Evolutionary conservation across 2,113 vertebrate genomes (phyloP), one percentile per base, ranked within the genome.

Genomic region (Rhabdomys dilectus): DNA sequence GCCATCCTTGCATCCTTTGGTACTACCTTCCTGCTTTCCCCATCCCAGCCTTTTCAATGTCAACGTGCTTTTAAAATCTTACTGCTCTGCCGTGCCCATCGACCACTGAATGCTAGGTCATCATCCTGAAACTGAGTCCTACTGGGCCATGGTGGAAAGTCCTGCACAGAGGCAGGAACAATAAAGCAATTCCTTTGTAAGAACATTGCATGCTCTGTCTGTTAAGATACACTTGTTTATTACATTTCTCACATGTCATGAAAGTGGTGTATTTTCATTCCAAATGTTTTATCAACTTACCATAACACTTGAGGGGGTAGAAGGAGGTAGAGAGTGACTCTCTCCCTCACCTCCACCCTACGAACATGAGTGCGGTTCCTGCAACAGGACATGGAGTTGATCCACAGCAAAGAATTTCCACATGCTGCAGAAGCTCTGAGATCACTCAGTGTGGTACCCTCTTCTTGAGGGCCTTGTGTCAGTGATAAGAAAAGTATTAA

Each of bases 181-280:
- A 96, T 97, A 97, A 98, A 97, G 77, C 82, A 78, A 45, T 91
- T 78, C 53, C 86, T 94, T 96, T 58, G 7, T 91, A 94, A 94
- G 24, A 72, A 51, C 48, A 39, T 88, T 80, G 22, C 58, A n/a
- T 70, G 84, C 88, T 92, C 87, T 93, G 64, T 95, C 94, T 92
- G 62, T 95, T 94, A 78, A 88, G 82, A 62, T 56, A 16, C 34
- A 64, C 2, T 70, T 87, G 39, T 75, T 80, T 70, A 10, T 76
- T 72, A 73, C 42, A 77, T 45, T 75, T 93, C 42, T 86, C 72
- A 58, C 15, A 53, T 93, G 94, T 93, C 42, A 70, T 90, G 42
- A 93, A 96, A 62, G 31, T 91, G 26, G 53, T 91, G 7, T 82
- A 0, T 93, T 95, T 72, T 34, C 8, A 36, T 48, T 86, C 19